Evolutionary conservation across 2,888 invertebrate species (phyloP).

Genomic region (Ernsta delagoae): DNA sequence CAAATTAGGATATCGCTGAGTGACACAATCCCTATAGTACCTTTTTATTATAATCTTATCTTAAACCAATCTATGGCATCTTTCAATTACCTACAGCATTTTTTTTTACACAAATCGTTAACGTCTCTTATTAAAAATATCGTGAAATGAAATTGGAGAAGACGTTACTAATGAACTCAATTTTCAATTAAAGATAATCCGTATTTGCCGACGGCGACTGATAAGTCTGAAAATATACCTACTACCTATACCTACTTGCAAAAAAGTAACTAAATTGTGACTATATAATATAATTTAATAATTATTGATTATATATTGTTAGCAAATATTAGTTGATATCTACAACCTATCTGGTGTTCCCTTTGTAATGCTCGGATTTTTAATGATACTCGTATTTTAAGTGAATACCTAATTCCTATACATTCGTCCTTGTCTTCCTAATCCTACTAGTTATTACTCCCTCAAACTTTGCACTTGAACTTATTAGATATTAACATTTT

Average conservation of each 20-base stretch:
- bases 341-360: no score
- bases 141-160: slow-evolving; percentile 38
- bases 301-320: no score
- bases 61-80: neutral
- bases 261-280: neutral
- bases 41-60: neutral
- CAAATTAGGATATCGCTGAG: neutral
- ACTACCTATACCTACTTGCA: neutral
- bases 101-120: neutral
- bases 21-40: neutral
- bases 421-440: no score
- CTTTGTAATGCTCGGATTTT: no score
- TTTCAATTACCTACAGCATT: neutral
- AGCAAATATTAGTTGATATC: no score
- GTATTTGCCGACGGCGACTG: slow-evolving; percentile 32
- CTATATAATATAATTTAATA: no score
- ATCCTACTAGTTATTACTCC: no score
- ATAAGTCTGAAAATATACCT: slow-evolving; percentile 1
- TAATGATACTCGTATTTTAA: no score
- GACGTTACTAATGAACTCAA: slow-evolving; percentile 53
- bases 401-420: no score
- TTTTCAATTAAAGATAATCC: slow-evolving; percentile 61
- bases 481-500: no score
- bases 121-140: slow-evolving; percentile 2
- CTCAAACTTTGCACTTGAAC: no score